These are phyloP conservation scores for Tachuris rubrigastra DNA, from an alignment of 2,113 vertebrate genomes.

Conservation along the genomic window DNA sequence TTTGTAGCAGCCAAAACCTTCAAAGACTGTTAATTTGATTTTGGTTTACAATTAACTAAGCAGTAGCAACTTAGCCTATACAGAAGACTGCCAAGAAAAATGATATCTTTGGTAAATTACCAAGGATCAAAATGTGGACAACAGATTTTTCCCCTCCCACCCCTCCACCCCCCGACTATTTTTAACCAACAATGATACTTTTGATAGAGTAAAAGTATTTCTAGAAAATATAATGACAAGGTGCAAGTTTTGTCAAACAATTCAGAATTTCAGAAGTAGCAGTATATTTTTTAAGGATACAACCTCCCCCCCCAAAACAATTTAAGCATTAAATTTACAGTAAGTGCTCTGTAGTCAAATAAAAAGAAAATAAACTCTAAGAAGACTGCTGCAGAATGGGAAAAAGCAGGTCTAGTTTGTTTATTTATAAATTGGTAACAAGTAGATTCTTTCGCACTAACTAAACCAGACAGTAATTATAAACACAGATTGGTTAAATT, in stretches of 20 bases:
- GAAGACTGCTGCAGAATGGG: conserved; percentile 62
- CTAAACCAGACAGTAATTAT: conserved; percentile 83
- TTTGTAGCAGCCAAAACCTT: conserved; percentile 58
- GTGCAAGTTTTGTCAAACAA: conserved; percentile 66
- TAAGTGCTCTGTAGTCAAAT: conserved; percentile 75
- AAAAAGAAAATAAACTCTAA: conserved; percentile 78
- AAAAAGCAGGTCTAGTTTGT: conserved; percentile 75
- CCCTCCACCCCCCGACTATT: conserved; percentile 26
- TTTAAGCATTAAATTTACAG: conserved; percentile 65
- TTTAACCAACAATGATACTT: conserved; percentile 65
- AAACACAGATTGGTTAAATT: conserved; percentile 84
- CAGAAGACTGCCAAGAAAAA: conserved; percentile 79
- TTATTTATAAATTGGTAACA: conserved; percentile 83
- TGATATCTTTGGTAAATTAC: conserved; percentile 75
- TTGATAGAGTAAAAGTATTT: conserved; percentile 30
- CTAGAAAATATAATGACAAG: conserved; percentile 49
- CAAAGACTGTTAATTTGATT: conserved; percentile 80
- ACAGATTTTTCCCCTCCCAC: conserved; percentile 67
- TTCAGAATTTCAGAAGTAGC: conserved; percentile 47
- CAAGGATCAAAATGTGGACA: conserved; percentile 78
- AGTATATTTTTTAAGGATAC: conserved; percentile 63
- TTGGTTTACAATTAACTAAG: conserved; percentile 80
- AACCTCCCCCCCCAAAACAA: neutral
- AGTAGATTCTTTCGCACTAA: conserved; percentile 82
- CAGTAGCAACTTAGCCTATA: conserved; percentile 77